These are phyloP conservation scores for Neolamprologus tretocephalus DNA, from an alignment of 2,113 vertebrate species.

Conservation along the genomic window DNA sequence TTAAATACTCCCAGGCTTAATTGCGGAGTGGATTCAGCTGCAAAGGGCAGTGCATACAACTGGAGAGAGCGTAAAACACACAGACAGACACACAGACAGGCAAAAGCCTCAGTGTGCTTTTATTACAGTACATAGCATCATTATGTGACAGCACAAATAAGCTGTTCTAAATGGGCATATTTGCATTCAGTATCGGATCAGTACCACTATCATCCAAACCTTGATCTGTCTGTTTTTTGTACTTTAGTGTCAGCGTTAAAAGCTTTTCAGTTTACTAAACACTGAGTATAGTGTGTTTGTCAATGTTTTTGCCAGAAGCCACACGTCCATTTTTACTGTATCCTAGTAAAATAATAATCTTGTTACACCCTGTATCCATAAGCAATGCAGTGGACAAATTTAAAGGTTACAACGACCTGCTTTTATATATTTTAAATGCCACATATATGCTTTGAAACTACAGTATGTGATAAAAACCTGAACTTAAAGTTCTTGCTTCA, in stretches of 20 bases:
- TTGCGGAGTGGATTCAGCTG: background rate
- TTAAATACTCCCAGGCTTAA: background rate
- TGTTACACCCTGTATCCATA: background rate
- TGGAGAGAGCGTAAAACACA: background rate
- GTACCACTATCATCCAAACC: background rate
- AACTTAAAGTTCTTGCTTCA: background rate
- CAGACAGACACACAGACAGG: background rate
- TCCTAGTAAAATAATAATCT: background rate
- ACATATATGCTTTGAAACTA: background rate
- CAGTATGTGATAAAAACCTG: background rate
- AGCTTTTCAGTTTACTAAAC: background rate
- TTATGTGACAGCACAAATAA: background rate
- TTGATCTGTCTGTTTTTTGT: background rate
- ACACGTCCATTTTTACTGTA: background rate
- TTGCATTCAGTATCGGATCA: background rate
- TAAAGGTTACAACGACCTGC: rapidly evolving
- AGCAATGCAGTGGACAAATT: background rate
- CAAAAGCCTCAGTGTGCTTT: background rate
- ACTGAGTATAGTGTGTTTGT: background rate
- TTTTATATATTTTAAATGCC: background rate
- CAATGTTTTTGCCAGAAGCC: background rate
- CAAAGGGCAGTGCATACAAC: background rate
- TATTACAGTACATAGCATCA: background rate
- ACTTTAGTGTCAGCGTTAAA: background rate
- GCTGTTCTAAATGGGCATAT: background rate